Evolutionary conservation across 2,797 vertebrate genomes (phyloP).

Genomic region (Chromis chromis): DNA sequence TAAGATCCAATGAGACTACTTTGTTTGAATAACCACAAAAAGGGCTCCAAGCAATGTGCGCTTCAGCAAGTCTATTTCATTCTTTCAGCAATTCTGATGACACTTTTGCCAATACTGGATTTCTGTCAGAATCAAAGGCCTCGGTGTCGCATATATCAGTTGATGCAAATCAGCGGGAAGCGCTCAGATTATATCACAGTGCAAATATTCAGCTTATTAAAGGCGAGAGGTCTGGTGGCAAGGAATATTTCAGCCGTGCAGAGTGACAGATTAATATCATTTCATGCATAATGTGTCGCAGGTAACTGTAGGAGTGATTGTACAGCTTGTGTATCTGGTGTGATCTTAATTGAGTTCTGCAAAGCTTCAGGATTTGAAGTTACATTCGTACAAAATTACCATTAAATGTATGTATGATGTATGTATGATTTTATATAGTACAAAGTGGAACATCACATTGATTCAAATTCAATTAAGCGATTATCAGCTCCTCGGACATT

Average conservation of each 20-base stretch:
- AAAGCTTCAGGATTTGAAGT: background rate
- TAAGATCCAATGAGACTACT: constrained; percentile 73
- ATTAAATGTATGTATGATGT: background rate
- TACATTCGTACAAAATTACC: background rate
- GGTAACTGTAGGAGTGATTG: constrained; percentile 33
- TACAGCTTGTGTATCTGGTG: constrained; percentile 11
- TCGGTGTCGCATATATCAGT: constrained; percentile 42
- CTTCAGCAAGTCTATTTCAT: constrained; percentile 69
- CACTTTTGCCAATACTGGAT: constrained; percentile 74
- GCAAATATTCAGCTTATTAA: constrained; percentile 55
- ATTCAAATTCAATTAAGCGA: constrained; percentile 5
- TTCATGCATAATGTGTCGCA: constrained; percentile 19
- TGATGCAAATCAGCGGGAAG: constrained; percentile 56
- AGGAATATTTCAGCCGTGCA: constrained; percentile 26
- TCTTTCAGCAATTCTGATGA: constrained; percentile 77
- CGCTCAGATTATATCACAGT: constrained; percentile 58
- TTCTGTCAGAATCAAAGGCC: constrained; percentile 73
- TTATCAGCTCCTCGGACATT: background rate
- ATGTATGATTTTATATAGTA: background rate
- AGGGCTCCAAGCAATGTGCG: constrained; percentile 52
- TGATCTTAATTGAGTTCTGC: constrained; percentile 19
- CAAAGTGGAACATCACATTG: constrained; percentile 4
- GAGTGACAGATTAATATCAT: constrained; percentile 20
- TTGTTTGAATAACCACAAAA: constrained; percentile 71
- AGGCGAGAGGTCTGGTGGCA: constrained; percentile 35